These are phyloP conservation scores for Bombus balteatus DNA, from an alignment of 1,140 invertebrate species.

Conservation along the genomic window DNA sequence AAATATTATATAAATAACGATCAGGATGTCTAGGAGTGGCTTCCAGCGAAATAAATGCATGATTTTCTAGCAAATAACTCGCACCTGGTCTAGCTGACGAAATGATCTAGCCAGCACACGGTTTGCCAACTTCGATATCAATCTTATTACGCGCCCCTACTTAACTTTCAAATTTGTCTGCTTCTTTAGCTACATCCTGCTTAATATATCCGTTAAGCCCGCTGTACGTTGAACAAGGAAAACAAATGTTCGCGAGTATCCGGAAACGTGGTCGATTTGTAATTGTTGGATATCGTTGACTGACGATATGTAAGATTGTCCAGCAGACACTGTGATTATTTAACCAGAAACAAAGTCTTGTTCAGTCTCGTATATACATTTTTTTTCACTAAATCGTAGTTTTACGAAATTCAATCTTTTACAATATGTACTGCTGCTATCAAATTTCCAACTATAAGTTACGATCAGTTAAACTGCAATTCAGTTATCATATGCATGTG, in stretches of 20 bases:
- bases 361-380: too few species aligned
- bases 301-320: not conserved
- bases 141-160: conserved; percentile 1
- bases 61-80: not conserved
- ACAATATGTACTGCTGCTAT: too few species aligned
- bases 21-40: not conserved
- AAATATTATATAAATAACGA: too few species aligned
- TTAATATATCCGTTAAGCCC: not conserved
- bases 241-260: not conserved
- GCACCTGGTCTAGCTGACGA: not conserved
- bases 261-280: not conserved
- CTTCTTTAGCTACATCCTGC: not conserved
- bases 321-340: not conserved
- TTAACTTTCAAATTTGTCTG: conserved; percentile 3
- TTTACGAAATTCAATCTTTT: too few species aligned
- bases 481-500: too few species aligned
- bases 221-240: not conserved
- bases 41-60: not conserved
- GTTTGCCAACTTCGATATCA: conserved; percentile 14
- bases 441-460: too few species aligned
- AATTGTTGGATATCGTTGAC: not conserved
- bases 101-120: not conserved
- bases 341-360: not conserved
- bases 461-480: too few species aligned
- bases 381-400: not conserved